A percentile compares a stretch with the other conserved stretches of the same genome.
Conservation (phyloP, 2,113 vertebrate species). For the Tyrannus savana region DNA sequence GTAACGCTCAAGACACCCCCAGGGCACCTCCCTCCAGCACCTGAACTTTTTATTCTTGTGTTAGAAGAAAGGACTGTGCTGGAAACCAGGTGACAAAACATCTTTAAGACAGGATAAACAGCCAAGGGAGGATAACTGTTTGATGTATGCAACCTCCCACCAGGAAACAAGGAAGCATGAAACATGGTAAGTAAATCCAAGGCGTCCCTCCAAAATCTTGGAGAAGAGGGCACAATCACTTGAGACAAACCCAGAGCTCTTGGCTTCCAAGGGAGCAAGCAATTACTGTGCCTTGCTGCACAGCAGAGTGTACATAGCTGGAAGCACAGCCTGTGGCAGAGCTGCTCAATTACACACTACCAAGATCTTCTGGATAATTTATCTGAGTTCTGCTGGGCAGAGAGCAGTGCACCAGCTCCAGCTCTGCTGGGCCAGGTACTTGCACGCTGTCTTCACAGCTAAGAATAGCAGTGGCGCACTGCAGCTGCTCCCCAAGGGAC, state of each 20-base stretch:
- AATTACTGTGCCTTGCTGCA: slow-evolving; percentile 33
- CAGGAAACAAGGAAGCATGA: not conserved
- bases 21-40: not conserved
- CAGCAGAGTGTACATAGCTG: slow-evolving; percentile 40
- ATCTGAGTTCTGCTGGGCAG: slow-evolving; percentile 56
- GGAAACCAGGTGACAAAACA: not conserved
- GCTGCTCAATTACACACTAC: slow-evolving; percentile 56
- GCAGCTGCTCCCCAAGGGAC: slow-evolving; percentile 66
- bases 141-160: not conserved
- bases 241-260: not conserved
- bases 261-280: slow-evolving; percentile 15
- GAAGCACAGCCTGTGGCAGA: slow-evolving; percentile 61
- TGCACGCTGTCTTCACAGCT: slow-evolving; percentile 38
- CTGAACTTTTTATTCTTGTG: not conserved
- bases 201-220: not conserved
- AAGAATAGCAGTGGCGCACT: slow-evolving; percentile 68
- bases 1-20: fast-evolving
- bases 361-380: slow-evolving; percentile 63
- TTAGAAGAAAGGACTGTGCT: not conserved
- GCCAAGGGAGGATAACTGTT: not conserved
- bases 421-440: slow-evolving; percentile 62
- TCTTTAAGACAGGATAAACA: not conserved
- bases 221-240: not conserved
- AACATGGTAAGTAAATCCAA: not conserved
- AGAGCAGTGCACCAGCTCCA: slow-evolving; percentile 42